Evolutionary conservation across 2,797 vertebrate species (phyloP).

Genomic region (Tadarida brasiliensis): DNA sequence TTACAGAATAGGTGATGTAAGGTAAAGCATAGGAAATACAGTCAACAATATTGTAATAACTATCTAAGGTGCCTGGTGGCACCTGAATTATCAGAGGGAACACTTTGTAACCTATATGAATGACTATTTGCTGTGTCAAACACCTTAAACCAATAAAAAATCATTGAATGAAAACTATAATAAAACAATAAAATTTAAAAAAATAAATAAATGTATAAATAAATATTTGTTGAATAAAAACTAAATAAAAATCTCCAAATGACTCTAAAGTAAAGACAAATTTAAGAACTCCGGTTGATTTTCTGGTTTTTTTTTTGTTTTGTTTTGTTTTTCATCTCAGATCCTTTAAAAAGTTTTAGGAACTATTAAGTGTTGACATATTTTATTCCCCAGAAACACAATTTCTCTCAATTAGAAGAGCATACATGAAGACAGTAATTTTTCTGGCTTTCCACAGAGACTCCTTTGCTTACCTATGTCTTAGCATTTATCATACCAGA

Average conservation of each 20-base stretch:
- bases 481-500: background rate
- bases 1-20: background rate
- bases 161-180: background rate
- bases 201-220: background rate
- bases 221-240: background rate
- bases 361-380: background rate
- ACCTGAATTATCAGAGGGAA: background rate
- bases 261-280: background rate
- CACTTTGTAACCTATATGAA: background rate
- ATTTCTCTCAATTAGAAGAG: background rate
- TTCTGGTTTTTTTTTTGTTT: background rate
- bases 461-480: background rate
- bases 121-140: background rate
- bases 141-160: background rate
- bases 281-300: background rate
- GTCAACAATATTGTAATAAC: background rate
- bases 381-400: background rate
- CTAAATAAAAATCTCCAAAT: background rate
- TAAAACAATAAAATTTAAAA: background rate
- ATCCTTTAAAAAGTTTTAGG: background rate
- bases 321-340: background rate
- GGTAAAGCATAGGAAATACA: background rate
- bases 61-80: background rate
- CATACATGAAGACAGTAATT: background rate
- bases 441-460: background rate